Evolutionary conservation across 2,113 vertebrate genomes (phyloP).

Genomic region (Pachypanchax playfairii): DNA sequence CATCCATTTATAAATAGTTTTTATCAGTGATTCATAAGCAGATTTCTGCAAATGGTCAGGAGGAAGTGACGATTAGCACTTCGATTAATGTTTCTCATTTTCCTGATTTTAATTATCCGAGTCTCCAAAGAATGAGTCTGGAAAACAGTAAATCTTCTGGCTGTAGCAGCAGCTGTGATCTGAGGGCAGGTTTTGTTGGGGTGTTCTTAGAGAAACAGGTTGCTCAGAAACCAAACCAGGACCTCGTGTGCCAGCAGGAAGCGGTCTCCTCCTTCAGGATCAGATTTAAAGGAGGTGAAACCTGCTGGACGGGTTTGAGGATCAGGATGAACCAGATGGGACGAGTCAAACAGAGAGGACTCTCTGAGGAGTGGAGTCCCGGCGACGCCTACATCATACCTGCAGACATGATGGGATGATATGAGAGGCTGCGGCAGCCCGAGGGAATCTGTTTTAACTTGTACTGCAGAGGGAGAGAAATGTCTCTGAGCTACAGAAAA

Average conservation of each 20-base stretch:
- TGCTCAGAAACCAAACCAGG: neutral
- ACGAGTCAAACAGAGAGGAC: slow-evolving; percentile 4
- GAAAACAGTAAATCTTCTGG: no score
- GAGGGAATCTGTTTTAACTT: slow-evolving; percentile 6
- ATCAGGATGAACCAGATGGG: slow-evolving; percentile 35
- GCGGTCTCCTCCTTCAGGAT: slow-evolving; percentile 7
- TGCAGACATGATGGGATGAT: neutral
- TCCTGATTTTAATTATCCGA: no score
- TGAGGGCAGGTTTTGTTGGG: neutral
- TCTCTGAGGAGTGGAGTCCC: neutral
- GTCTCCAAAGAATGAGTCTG: no score
- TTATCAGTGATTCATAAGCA: no score
- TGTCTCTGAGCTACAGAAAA: slow-evolving; percentile 1
- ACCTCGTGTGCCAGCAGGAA: neutral
- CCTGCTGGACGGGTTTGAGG: slow-evolving; percentile 17
- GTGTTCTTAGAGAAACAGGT: neutral
- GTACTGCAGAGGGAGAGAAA: neutral
- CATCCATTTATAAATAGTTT: no score
- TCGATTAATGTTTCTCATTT: no score
- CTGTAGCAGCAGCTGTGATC: no score
- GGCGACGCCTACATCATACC: neutral
- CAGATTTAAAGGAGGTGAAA: slow-evolving; percentile 8
- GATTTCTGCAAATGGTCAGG: no score
- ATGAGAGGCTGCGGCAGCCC: neutral
- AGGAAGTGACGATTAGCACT: no score